Conservation (phyloP, 1,140 invertebrate genomes). For the Planococcus citri region DNA sequence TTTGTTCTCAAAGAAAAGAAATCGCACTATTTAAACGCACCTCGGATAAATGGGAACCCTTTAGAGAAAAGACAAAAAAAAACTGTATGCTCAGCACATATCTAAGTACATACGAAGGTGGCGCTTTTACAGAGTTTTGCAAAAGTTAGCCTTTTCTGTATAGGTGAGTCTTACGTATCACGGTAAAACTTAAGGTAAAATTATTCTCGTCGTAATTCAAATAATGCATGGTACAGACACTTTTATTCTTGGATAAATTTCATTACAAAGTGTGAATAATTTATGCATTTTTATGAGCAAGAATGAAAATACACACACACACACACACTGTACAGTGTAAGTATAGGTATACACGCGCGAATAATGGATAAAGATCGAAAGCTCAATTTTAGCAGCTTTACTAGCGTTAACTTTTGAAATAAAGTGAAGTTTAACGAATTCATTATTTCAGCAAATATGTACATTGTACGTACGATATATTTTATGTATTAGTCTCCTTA, state of each 20-base stretch:
- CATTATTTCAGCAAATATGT: neutral
- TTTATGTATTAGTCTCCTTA: neutral
- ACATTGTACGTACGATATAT: no score
- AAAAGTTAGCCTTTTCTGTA: no score
- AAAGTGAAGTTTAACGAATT: neutral
- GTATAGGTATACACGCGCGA: no score
- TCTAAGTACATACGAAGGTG: no score
- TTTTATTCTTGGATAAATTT: neutral
- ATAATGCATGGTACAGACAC: neutral
- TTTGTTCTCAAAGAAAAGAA: no score
- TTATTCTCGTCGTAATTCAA: neutral
- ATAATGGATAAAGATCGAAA: neutral
- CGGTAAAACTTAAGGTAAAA: neutral
- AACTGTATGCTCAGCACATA: no score
- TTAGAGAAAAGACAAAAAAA: no score
- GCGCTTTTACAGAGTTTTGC: no score
- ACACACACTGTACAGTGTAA: no score
- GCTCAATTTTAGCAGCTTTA: neutral
- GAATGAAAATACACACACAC: neutral
- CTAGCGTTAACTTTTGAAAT: neutral
- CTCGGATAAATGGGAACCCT: no score
- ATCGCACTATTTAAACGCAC: no score
- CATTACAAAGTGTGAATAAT: slow-evolving; percentile 3
- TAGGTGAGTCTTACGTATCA: no score
- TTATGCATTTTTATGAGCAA: neutral